Percentiles rank a stretch among this genome's conserved stretches.
These are phyloP conservation scores for Pristionchus fissidentatus DNA, from an alignment of 2,888 invertebrate genomes.

Conservation along the genomic window DNA sequence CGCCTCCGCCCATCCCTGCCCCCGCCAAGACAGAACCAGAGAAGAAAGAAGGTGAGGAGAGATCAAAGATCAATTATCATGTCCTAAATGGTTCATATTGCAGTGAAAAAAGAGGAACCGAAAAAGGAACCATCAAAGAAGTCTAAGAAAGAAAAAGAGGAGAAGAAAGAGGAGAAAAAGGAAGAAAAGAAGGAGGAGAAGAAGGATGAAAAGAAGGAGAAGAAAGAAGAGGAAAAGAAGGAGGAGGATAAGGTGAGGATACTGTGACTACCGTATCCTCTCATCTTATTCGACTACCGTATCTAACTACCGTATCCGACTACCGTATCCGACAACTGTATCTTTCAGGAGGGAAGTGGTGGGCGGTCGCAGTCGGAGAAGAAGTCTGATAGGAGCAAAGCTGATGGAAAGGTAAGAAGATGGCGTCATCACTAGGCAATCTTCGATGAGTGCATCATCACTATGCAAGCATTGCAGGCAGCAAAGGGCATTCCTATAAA, in stretches of 20 bases:
- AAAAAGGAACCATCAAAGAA: neutral
- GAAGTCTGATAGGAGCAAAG: too few relatives aligned
- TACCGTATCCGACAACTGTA: too few relatives aligned
- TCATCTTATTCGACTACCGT: too few relatives aligned
- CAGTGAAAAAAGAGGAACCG: conserved; percentile 6
- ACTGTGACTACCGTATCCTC: neutral
- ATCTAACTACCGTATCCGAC: too few relatives aligned
- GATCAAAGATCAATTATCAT: neutral
- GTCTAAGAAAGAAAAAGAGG: neutral
- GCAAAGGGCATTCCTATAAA: neutral
- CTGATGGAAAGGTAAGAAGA: too few relatives aligned
- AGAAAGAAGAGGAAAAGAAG: neutral
- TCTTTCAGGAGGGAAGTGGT: neutral
- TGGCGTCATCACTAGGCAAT: too few relatives aligned
- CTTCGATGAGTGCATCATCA: too few relatives aligned
- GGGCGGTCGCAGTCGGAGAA: neutral
- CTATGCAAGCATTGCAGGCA: too few relatives aligned
- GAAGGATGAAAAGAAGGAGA: neutral
- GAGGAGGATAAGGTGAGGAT: neutral
- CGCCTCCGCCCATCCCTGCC: neutral
- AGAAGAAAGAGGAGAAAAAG: neutral
- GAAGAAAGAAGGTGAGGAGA: neutral
- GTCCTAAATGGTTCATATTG: neutral
- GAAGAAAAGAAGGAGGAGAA: neutral
- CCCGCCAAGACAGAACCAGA: conserved; percentile 7